Conservation (phyloP, 2,113 vertebrate species). For the Salvator merianae region DNA sequence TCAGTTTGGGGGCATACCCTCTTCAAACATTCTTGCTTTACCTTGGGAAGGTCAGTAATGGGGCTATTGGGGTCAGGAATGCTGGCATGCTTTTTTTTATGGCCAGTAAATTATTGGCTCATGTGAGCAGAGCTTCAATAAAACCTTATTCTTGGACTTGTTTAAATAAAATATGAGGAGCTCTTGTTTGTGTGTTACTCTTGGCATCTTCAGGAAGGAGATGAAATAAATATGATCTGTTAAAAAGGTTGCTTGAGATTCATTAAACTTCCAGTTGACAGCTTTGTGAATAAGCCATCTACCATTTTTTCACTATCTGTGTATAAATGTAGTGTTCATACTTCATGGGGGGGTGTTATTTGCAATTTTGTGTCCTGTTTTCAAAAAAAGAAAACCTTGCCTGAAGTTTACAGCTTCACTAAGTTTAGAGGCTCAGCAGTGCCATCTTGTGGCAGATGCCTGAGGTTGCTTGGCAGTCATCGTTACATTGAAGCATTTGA, state of each 20-base stretch:
- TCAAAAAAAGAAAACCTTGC: constrained; percentile 21
- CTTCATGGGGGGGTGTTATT: not conserved
- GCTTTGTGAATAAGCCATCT: fast-evolving
- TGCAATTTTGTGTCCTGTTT: constrained; percentile 23
- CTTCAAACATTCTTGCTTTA: no score
- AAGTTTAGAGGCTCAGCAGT: constrained; percentile 64
- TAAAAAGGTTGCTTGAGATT: not conserved
- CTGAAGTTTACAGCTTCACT: fast-evolving
- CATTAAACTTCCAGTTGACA: fast-evolving
- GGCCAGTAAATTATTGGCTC: no score
- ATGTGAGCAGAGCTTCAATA: not conserved
- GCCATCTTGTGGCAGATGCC: constrained; percentile 72
- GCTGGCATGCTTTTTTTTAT: no score
- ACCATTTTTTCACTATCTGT: not conserved
- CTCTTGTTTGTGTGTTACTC: not conserved
- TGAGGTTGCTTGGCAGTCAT: constrained; percentile 28
- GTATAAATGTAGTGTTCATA: not conserved
- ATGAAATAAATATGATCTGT: not conserved
- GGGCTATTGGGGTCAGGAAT: no score
- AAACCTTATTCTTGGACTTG: not conserved
- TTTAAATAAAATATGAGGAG: not conserved
- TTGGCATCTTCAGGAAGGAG: not conserved
- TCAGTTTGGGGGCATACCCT: no score
- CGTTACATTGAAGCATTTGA: constrained; percentile 12
- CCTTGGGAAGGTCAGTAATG: no score